These are phyloP conservation scores for Pyrochroa serraticornis DNA, from an alignment of 2,888 invertebrate genomes.

Conservation along the genomic window DNA sequence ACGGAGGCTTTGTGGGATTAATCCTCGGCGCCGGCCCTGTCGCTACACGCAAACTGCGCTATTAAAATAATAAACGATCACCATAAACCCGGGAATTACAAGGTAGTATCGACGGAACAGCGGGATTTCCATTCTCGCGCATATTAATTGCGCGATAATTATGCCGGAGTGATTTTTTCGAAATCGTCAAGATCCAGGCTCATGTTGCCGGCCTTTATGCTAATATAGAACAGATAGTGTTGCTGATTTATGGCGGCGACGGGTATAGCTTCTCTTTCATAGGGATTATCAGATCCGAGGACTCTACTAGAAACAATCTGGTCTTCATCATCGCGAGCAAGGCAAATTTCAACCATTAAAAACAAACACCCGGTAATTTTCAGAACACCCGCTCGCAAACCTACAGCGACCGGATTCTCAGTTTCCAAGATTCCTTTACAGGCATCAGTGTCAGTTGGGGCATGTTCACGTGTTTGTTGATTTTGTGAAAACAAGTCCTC, in stretches of 20 bases:
- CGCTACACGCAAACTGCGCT: conserved; percentile 51
- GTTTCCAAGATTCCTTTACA: too few relatives aligned
- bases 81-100: conserved; percentile 55
- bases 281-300: too few relatives aligned
- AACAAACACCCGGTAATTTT: too few relatives aligned
- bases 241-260: conserved; percentile 36
- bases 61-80: conserved; percentile 56
- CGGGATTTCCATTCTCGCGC: conserved; percentile 49
- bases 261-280: conserved; percentile 15
- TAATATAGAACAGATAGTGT: conserved; percentile 43
- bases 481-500: too few relatives aligned
- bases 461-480: too few relatives aligned
- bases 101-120: conserved; percentile 53
- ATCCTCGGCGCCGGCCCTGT: conserved; percentile 39
- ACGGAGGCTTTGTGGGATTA: conserved; percentile 39
- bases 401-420: too few relatives aligned
- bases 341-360: too few relatives aligned
- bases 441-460: too few relatives aligned
- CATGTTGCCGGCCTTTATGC: conserved; percentile 42
- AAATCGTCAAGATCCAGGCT: conserved; percentile 37
- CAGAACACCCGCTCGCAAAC: too few relatives aligned
- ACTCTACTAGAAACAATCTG: too few relatives aligned
- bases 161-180: conserved; percentile 42
- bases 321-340: too few relatives aligned
- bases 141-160: conserved; percentile 56